Evolutionary conservation across 2,113 vertebrate species (phyloP).

Genomic region (Lonchura striata): DNA sequence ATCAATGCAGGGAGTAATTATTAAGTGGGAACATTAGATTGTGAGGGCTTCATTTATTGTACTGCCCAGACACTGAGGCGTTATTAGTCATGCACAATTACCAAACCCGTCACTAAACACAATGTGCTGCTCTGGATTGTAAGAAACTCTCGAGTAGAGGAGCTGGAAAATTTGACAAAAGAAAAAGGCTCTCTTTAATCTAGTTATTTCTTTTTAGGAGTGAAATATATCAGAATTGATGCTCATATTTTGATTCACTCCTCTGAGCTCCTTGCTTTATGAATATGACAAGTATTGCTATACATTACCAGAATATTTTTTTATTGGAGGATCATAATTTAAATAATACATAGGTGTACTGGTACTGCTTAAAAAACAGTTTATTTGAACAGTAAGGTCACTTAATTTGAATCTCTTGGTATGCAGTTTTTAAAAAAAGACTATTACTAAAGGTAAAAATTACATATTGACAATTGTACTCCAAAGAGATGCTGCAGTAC

Average conservation of each 20-base stretch:
- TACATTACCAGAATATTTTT: not conserved
- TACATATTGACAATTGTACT: not conserved
- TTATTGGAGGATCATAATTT: not conserved
- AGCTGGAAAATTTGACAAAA: not conserved
- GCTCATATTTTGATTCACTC: not conserved
- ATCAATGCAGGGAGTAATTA: conserved; percentile 12
- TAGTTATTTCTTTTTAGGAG: not conserved
- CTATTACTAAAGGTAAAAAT: not conserved
- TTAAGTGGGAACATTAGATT: conserved; percentile 15
- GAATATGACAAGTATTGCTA: not conserved
- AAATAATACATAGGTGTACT: not conserved
- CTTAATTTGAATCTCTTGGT: not conserved
- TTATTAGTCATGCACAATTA: conserved; percentile 12
- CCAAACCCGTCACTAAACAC: not conserved
- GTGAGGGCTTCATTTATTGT: conserved; percentile 31
- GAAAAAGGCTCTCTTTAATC: not conserved
- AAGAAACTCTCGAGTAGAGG: not conserved
- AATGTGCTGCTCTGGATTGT: not conserved
- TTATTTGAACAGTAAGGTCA: not conserved
- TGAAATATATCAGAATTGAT: not conserved
- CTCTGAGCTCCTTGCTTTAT: not conserved
- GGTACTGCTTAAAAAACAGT: not conserved
- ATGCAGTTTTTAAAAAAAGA: not conserved
- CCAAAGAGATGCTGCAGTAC: not conserved
- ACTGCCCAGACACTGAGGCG: not conserved